Conservation (phyloP, 2,888 invertebrate species). For the Brenthis ino region DNA sequence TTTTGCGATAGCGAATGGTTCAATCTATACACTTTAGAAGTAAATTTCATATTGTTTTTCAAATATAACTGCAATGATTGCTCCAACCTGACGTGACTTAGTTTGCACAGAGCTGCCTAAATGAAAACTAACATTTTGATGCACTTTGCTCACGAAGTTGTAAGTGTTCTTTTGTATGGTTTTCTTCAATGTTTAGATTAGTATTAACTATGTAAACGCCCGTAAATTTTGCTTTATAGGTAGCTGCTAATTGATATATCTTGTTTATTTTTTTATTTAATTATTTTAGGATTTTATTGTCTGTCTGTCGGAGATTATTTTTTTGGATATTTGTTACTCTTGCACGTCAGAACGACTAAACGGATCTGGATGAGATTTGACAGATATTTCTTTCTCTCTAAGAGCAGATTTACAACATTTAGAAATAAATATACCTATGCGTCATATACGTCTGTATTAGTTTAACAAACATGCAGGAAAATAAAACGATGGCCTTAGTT, state of each 20-base stretch:
- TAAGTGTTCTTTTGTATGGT: constrained; percentile 43
- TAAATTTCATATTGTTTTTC: neutral
- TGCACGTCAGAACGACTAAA: too few species aligned
- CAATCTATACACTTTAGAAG: constrained; percentile 33
- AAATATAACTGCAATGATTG: constrained; percentile 51
- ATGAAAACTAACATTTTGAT: constrained; percentile 76
- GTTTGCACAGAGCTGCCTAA: constrained; percentile 68
- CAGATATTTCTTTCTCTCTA: too few species aligned
- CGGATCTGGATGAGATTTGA: too few species aligned
- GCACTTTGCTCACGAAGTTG: constrained; percentile 49
- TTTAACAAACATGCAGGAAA: too few species aligned
- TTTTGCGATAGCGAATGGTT: neutral
- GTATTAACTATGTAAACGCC: constrained; percentile 33
- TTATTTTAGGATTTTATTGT: neutral
- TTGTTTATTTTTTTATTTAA: neutral
- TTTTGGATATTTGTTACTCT: neutral
- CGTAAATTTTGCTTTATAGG: constrained; percentile 15
- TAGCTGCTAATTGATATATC: neutral
- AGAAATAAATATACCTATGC: too few species aligned
- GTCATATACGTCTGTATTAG: too few species aligned
- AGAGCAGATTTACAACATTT: too few species aligned
- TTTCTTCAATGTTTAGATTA: constrained; percentile 35
- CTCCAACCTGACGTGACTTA: constrained; percentile 69
- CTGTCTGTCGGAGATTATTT: neutral
- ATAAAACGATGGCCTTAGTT: too few species aligned